phyloP scores from a whole-genome alignment of 2,888 invertebrate species.

The Nezara viridula region DNA sequence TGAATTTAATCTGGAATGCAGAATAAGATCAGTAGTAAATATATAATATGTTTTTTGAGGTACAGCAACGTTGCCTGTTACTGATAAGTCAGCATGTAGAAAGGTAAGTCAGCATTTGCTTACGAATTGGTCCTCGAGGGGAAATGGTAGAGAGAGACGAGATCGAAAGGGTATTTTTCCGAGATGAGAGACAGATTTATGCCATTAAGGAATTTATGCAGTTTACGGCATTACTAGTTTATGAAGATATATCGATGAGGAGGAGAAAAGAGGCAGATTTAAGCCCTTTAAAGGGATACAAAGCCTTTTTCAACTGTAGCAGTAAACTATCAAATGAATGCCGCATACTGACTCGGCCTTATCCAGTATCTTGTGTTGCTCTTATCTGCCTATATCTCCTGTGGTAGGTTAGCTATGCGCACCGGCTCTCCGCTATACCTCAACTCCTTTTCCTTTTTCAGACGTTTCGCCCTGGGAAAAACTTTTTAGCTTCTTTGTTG shows the following conservation, averaged over 20 bases:
- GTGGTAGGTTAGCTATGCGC: constrained; percentile 46
- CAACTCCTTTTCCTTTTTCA: constrained; percentile 36
- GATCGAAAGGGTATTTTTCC: not conserved
- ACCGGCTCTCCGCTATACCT: not conserved
- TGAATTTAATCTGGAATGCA: not conserved
- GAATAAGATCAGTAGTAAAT: constrained; percentile 13
- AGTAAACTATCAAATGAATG: constrained; percentile 48
- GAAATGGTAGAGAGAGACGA: not conserved
- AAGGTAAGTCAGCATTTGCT: not conserved
- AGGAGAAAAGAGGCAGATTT: not conserved
- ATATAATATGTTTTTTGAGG: not conserved
- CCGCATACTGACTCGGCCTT: constrained; percentile 33
- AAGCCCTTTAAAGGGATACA: constrained; percentile 34
- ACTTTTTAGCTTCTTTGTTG: constrained; percentile 18
- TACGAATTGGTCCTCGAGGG: not conserved
- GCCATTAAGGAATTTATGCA: not conserved
- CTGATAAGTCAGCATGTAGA: not conserved
- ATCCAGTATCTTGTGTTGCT: constrained; percentile 44
- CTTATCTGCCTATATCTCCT: constrained; percentile 43
- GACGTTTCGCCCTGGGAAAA: constrained; percentile 10
- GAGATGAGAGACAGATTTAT: constrained; percentile 35
- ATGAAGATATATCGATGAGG: constrained; percentile 27
- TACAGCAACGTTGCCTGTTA: not conserved
- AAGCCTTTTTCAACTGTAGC: constrained; percentile 38
- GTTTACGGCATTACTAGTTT: not conserved